Base-by-base conservation (phyloP, 2,888 invertebrate genomes). In the Chrysotoxum bicinctum region DNA sequence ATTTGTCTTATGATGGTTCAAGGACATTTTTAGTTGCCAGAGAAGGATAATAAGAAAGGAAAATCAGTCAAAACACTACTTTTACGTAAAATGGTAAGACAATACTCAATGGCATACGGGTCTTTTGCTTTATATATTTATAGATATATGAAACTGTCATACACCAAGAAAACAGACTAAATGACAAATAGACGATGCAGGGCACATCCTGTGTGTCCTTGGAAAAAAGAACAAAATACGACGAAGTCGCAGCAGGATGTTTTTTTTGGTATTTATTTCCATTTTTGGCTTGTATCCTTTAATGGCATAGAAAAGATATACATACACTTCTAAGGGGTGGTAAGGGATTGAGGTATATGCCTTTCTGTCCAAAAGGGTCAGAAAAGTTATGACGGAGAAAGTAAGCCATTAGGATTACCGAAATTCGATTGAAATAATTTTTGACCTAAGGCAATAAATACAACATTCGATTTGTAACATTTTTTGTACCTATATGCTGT, bases 1-100 rank as follows among this genome's bases (percentile, higher is more conserved):
- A 78, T 77, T 62, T 73, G 77, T 69, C 73, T 62, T 77, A 40
- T 62, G 52, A 75, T 80, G 68, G 5, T 70, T 82, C 78, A 78
- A 82, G 82, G 82, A 77, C 68, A 32, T 58, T 58, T 9, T 6
- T 1, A 19, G 3, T 19, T 21, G n/a, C 21, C 26, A 16, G 10
- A 8, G 10, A 35, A 23, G 19, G n/a, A 50, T 26, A 10, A 30
- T 7, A n/a, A 35, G 10, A 40, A 45, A 52, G 16, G 9, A 35
- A 60, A 52, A 82, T 68, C 77, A 48, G 52, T 54, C 26, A 66
- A 32, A 66, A 32, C 26, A 62, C 43, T 35, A 8, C 16, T 52
- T 32, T 73, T 54, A 21, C 16, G 35, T 19, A 37, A 52, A 75
- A 40, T 23, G 45, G 43, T 60, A 77, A 76, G 66, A 76, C 58